phyloP scores from a whole-genome alignment of 1,140 invertebrate species.

The Bombus haemorrhoidalis region DNA sequence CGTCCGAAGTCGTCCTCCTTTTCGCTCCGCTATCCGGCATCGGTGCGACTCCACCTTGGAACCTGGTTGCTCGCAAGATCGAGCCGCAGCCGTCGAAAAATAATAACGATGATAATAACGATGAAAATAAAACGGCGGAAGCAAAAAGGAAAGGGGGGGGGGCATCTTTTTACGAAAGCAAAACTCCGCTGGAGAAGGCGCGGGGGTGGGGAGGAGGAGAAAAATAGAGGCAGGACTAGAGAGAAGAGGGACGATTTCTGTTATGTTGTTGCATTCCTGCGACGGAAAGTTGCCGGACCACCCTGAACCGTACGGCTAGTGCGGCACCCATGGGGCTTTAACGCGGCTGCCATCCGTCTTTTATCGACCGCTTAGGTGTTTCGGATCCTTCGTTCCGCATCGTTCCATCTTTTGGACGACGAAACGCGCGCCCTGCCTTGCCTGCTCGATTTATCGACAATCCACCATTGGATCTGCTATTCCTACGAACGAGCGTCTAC shows the following conservation, averaged over 20 bases:
- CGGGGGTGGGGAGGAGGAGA: too few species aligned
- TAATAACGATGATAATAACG: slow-evolving; percentile 78
- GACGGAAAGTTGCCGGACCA: slow-evolving; percentile 80
- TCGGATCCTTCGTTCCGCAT: slow-evolving; percentile 2
- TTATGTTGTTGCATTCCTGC: slow-evolving; percentile 79
- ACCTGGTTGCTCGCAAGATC: slow-evolving; percentile 68
- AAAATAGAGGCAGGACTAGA: slow-evolving; percentile 75
- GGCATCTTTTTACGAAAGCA: not conserved
- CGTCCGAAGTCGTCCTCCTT: slow-evolving; percentile 55
- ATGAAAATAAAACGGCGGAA: slow-evolving; percentile 69
- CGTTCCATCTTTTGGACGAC: not conserved
- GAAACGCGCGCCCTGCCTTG: too few species aligned
- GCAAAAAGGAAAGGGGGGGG: not conserved
- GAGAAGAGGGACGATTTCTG: slow-evolving; percentile 75
- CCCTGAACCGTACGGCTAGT: slow-evolving; percentile 67
- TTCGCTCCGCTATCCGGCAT: slow-evolving; percentile 59
- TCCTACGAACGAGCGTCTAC: not conserved
- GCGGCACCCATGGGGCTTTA: slow-evolving; percentile 72
- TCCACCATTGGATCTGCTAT: not conserved
- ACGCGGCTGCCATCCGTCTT: slow-evolving; percentile 73
- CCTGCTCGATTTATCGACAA: not conserved
- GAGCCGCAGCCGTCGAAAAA: slow-evolving; percentile 71
- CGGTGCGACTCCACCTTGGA: slow-evolving; percentile 68
- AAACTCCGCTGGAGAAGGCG: accelerated
- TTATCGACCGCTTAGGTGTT: slow-evolving; percentile 50